Percentiles rank a stretch among this genome's conserved stretches.
phyloP scores from a whole-genome alignment of 2,888 invertebrate species.

The Tipula lateralis region DNA sequence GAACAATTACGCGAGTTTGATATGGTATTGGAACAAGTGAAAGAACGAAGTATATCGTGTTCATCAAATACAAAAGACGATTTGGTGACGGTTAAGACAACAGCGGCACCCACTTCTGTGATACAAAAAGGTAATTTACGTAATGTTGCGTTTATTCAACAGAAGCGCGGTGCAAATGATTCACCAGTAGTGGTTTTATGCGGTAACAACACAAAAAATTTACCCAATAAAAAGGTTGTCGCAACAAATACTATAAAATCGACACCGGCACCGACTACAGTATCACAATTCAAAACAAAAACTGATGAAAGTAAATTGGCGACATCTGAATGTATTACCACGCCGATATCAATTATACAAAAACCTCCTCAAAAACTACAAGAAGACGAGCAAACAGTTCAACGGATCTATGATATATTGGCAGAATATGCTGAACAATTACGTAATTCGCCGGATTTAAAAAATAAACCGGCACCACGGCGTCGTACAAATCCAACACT shows the following conservation, averaged over 20 bases:
- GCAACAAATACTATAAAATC: not conserved
- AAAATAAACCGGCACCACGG: slow-evolving; percentile 75
- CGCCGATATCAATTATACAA: not conserved
- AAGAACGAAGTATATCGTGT: slow-evolving; percentile 63
- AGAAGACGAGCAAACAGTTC: slow-evolving; percentile 76
- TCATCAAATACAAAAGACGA: slow-evolving; percentile 36
- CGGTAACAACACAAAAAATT: not conserved
- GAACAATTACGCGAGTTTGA: slow-evolving; percentile 77
- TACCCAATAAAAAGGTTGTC: not conserved
- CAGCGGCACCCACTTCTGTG: not conserved
- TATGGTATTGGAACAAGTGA: slow-evolving; percentile 74
- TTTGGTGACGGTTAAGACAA: not conserved
- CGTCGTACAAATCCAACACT: slow-evolving; percentile 69
- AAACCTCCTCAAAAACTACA: slow-evolving; percentile 59
- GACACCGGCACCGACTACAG: not conserved
- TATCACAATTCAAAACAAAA: not conserved
- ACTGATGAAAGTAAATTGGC: not conserved
- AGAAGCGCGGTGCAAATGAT: not conserved
- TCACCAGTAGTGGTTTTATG: not conserved
- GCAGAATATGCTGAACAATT: slow-evolving; percentile 77
- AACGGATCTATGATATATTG: slow-evolving; percentile 71
- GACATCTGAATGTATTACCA: not conserved
- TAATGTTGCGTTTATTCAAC: not conserved
- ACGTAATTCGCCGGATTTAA: slow-evolving; percentile 71
- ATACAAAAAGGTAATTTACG: slow-evolving; percentile 12